A percentile compares a stretch with the other conserved stretches of the same genome.
These are phyloP conservation scores for Collichthys lucidus DNA, from an alignment of 2,113 vertebrate species.

Conservation along the genomic window DNA sequence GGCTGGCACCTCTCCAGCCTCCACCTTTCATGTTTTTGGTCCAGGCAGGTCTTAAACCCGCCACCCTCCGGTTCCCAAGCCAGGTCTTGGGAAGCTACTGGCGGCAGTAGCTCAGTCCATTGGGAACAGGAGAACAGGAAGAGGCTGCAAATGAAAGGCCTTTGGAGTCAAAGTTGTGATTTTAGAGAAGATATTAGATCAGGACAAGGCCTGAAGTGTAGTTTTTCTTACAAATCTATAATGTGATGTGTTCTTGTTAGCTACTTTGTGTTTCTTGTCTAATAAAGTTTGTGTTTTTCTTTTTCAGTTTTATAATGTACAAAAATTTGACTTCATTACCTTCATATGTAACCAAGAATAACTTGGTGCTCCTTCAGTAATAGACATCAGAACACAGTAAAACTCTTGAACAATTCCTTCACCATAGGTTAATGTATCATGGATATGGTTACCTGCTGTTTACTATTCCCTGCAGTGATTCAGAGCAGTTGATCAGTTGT, in stretches of 20 bases:
- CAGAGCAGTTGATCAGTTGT: too few relatives aligned
- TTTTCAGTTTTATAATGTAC: neutral
- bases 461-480: too few relatives aligned
- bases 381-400: neutral
- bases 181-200: neutral
- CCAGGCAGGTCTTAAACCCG: too few relatives aligned
- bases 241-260: neutral
- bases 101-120: too few relatives aligned
- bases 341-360: neutral
- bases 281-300: neutral
- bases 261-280: neutral
- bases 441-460: too few relatives aligned
- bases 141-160: constrained; percentile 43
- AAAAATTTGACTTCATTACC: neutral
- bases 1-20: too few relatives aligned
- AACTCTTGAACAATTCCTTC: neutral
- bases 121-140: constrained; percentile 15
- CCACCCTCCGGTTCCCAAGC: too few relatives aligned
- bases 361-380: neutral
- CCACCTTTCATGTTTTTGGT: too few relatives aligned
- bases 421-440: too few relatives aligned
- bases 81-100: too few relatives aligned
- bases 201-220: neutral
- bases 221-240: neutral
- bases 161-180: neutral